These are phyloP conservation scores for Stenoptilia bipunctidactyla DNA, from an alignment of 2,888 invertebrate species.

Conservation along the genomic window DNA sequence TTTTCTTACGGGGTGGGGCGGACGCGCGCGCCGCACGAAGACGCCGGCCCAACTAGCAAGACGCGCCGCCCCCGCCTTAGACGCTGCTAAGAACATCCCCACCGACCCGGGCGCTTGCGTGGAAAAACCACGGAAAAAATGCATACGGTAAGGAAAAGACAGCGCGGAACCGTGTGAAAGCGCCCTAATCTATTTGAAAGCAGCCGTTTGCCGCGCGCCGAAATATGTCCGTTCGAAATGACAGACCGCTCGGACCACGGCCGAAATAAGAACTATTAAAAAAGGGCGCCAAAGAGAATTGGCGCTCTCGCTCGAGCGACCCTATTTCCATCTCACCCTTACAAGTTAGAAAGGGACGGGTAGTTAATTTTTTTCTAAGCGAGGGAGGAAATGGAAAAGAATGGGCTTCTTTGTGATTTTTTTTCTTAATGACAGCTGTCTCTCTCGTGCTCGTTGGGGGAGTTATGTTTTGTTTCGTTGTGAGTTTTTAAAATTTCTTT, in stretches of 20 bases:
- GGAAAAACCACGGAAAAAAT: conserved; percentile 70
- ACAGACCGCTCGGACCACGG: conserved; percentile 54
- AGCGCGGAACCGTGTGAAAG: conserved; percentile 37
- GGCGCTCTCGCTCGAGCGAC: conserved; percentile 58
- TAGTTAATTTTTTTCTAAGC: conserved; percentile 65
- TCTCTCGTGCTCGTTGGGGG: conserved; percentile 39
- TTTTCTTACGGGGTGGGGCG: conserved; percentile 68
- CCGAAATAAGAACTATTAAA: conserved; percentile 63
- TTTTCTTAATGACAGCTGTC: conserved; percentile 50
- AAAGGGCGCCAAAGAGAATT: conserved; percentile 52
- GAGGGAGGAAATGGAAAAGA: conserved; percentile 69
- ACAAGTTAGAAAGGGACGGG: conserved; percentile 52
- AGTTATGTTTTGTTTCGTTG: conserved; percentile 34
- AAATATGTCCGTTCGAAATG: conserved; percentile 19
- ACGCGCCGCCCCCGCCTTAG: conserved; percentile 69
- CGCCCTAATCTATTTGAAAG: conserved; percentile 22
- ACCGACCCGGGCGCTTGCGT: conserved; percentile 64
- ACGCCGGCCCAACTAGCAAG: conserved; percentile 70
- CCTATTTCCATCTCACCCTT: conserved; percentile 46
- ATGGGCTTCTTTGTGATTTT: conserved; percentile 66
- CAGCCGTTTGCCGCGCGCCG: conserved; percentile 18
- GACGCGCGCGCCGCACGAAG: conserved; percentile 67
- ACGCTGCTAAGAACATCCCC: conserved; percentile 67
- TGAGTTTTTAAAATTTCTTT: conserved; percentile 54
- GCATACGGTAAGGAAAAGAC: conserved; percentile 68